A percentile compares a stretch with the other conserved stretches of the same genome.
phyloP scores from a whole-genome alignment of 2,888 invertebrate genomes.

The Synergus itoensis region DNA sequence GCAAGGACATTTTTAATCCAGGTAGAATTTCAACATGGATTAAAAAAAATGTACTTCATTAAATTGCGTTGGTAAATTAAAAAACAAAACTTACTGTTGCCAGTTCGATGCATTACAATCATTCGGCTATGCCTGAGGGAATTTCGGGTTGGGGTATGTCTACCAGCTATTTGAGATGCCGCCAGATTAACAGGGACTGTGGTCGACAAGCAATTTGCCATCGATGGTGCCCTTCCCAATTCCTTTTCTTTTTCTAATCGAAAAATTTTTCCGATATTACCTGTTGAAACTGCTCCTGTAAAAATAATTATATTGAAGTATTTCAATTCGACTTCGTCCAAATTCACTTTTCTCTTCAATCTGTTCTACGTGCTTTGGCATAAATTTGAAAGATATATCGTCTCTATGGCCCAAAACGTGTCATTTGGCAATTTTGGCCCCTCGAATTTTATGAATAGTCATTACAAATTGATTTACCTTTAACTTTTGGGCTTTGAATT shows the following conservation, averaged over 20 bases:
- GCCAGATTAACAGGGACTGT: slow-evolving; percentile 86
- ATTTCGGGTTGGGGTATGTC: slow-evolving; percentile 85
- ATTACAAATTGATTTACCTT: slow-evolving; percentile 62
- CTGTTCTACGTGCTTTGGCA: neutral
- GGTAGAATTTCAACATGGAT: neutral
- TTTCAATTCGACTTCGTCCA: neutral
- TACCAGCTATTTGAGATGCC: slow-evolving; percentile 81
- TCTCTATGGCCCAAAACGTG: slow-evolving; percentile 16
- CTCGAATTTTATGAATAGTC: slow-evolving; percentile 50
- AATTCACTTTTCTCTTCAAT: neutral
- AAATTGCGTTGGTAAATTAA: too few species aligned
- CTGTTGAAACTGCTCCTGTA: slow-evolving; percentile 70
- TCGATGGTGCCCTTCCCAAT: slow-evolving; percentile 77
- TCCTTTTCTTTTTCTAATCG: slow-evolving; percentile 65
- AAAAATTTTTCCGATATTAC: slow-evolving; percentile 68
- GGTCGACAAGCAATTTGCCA: slow-evolving; percentile 80
- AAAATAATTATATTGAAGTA: neutral
- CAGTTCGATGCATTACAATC: slow-evolving; percentile 83
- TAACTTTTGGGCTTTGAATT: slow-evolving; percentile 67
- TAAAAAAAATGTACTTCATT: neutral
- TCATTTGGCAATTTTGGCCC: slow-evolving; percentile 49
- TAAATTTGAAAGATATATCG: neutral
- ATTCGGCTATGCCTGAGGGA: slow-evolving; percentile 85
- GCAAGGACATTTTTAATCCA: too few species aligned
- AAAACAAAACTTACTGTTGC: slow-evolving; percentile 78